Percentiles rank a stretch among this genome's conserved stretches.
Conservation (phyloP, 2,113 vertebrate species). For the Nymphicus hollandicus region DNA sequence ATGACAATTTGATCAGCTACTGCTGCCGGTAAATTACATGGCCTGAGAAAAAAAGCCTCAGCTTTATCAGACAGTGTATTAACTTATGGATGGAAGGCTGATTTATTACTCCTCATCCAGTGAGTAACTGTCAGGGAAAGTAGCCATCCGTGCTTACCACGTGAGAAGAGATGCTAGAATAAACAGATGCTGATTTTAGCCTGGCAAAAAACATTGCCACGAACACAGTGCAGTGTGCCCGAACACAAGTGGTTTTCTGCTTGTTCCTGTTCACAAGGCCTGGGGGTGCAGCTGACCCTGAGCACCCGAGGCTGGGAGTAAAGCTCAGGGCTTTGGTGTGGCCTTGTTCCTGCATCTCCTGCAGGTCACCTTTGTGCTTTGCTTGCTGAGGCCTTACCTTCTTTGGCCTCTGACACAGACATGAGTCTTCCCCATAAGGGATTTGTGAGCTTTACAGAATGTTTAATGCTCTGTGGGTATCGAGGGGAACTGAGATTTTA, state of each 20-base stretch:
- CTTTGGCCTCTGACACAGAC: neutral
- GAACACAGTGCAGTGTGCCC: neutral
- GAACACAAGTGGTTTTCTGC: neutral
- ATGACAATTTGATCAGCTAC: neutral
- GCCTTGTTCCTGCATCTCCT: neutral
- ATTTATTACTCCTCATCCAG: conserved; percentile 7
- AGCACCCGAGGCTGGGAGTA: neutral
- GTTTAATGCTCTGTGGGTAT: neutral
- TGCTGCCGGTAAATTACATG: neutral
- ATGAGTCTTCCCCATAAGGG: neutral
- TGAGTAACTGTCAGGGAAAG: neutral
- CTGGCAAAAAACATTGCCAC: neutral
- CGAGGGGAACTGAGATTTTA: neutral
- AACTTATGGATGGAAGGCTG: neutral
- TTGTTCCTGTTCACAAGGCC: neutral
- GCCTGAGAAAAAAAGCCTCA: neutral
- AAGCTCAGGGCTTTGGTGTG: accelerated
- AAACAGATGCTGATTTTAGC: neutral
- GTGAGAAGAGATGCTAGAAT: neutral
- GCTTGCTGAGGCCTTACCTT: neutral
- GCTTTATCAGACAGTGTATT: neutral
- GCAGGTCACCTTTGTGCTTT: neutral
- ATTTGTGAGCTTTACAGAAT: neutral
- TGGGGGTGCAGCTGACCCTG: neutral
- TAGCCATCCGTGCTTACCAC: neutral